phyloP scores from a whole-genome alignment of 35 echinoderm and acorn worm species.

The Heliocidaris tuberculata region DNA sequence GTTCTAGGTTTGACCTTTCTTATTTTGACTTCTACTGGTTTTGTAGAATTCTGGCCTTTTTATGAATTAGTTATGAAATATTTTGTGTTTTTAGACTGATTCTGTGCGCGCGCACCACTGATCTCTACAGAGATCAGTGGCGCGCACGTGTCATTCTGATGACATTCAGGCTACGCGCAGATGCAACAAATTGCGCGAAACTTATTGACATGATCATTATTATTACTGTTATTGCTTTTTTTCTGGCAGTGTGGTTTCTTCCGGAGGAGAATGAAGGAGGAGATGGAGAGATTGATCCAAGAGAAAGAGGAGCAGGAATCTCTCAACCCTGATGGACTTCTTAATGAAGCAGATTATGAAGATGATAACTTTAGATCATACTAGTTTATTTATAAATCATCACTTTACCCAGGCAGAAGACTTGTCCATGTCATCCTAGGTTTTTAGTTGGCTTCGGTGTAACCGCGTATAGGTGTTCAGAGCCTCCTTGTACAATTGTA shows the following conservation, averaged over 20 bases:
- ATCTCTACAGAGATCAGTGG: no score
- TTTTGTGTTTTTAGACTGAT: no score
- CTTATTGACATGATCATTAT: no score
- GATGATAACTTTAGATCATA: conserved; percentile 39
- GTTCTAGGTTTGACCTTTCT: no score
- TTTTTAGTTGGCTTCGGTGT: not conserved
- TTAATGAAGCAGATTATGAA: conserved; percentile 28
- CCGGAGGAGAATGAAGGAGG: conserved; percentile 73
- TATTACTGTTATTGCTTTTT: conserved; percentile 27
- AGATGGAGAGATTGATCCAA: conserved; percentile 89
- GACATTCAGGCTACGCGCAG: no score
- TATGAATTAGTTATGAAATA: no score
- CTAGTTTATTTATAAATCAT: not conserved
- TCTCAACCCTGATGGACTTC: conserved; percentile 53
- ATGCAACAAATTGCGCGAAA: no score
- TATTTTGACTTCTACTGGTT: no score
- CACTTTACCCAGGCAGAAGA: not conserved
- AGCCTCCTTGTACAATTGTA: not conserved
- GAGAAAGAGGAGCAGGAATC: conserved; percentile 80
- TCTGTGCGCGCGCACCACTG: no score
- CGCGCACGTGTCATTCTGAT: no score
- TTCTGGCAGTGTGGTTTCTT: conserved; percentile 79
- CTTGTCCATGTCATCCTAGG: no score
- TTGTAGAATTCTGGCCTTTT: no score
- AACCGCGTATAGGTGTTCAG: not conserved